phyloP scores from a whole-genome alignment of 2,113 vertebrate species.

The Sitta europaea region DNA sequence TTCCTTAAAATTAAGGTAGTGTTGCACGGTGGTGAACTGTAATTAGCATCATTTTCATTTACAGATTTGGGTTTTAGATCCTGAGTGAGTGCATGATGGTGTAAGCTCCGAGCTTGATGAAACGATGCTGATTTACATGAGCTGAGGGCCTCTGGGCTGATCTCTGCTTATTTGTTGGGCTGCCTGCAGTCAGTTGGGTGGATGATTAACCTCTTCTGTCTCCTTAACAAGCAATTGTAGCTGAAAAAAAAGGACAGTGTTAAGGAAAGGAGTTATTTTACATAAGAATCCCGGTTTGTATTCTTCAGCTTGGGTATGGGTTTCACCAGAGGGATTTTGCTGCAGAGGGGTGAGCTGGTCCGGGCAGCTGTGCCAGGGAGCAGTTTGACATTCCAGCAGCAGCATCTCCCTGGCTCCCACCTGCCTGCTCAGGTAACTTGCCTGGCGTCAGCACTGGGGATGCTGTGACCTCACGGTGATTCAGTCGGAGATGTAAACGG shows the following conservation, averaged over 20 bases:
- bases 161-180: slow-evolving; percentile 9
- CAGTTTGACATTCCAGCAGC: neutral
- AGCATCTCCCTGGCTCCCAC: neutral
- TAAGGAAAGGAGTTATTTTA: neutral
- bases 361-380: neutral
- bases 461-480: neutral
- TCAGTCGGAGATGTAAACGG: neutral
- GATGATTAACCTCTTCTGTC: slow-evolving; percentile 34
- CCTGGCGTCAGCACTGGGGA: neutral
- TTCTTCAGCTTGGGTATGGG: neutral
- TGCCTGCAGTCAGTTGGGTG: neutral
- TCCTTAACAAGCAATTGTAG: neutral
- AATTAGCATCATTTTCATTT: slow-evolving; percentile 68
- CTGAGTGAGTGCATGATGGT: neutral
- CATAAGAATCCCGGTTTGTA: neutral
- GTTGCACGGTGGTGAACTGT: slow-evolving; percentile 23
- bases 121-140: slow-evolving; percentile 28
- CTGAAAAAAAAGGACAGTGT: neutral
- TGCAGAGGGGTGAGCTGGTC: neutral
- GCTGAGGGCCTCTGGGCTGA: slow-evolving; percentile 20
- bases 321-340: neutral
- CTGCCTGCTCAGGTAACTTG: neutral
- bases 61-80: slow-evolving; percentile 32
- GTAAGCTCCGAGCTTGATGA: slow-evolving; percentile 41
- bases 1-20: slow-evolving; percentile 57